Percentiles rank a stretch among this genome's conserved stretches.
phyloP scores from a whole-genome alignment of 2,797 vertebrate genomes.

The Pogoniulus pusillus region DNA sequence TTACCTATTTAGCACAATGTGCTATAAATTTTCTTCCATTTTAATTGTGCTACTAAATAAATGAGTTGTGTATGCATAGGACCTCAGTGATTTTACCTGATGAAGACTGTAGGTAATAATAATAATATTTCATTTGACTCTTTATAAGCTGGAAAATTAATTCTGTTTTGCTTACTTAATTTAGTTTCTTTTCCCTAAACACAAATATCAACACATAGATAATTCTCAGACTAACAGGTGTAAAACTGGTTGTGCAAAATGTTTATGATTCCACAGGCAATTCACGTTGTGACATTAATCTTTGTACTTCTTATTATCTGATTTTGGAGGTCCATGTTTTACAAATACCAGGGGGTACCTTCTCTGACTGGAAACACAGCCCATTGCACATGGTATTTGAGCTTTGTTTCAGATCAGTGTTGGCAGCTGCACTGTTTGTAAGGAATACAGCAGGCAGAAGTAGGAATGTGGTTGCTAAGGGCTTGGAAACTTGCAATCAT shows the following conservation, averaged over 20 bases:
- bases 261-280: neutral
- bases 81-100: neutral
- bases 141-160: neutral
- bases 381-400: neutral
- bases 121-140: neutral
- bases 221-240: neutral
- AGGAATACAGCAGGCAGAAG: neutral
- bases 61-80: neutral
- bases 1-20: neutral
- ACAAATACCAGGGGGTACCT: neutral
- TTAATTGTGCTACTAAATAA: neutral
- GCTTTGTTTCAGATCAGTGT: neutral
- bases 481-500: neutral
- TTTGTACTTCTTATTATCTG: neutral
- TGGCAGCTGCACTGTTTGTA: neutral
- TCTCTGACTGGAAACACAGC: neutral
- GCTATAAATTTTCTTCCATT: constrained; percentile 29
- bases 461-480: neutral
- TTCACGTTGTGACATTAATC: neutral
- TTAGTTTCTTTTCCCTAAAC: neutral
- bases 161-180: neutral
- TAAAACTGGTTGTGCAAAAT: neutral
- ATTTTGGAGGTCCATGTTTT: neutral
- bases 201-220: neutral
- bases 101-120: neutral